Conservation (phyloP, 1,140 invertebrate genomes). For the Philaenus spumarius region DNA sequence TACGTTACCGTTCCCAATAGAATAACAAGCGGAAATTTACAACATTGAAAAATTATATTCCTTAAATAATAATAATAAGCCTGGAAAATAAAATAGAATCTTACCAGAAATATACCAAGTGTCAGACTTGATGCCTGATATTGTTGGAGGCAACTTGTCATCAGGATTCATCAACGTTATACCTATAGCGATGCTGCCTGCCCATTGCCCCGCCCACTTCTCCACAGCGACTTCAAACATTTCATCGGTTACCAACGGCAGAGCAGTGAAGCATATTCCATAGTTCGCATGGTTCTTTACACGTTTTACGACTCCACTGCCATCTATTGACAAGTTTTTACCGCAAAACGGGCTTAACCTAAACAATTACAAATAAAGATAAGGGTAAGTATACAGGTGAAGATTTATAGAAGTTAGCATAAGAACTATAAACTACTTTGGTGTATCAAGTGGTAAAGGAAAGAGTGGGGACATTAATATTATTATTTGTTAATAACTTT, state of each 20-base stretch:
- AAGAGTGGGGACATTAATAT: too few relatives aligned
- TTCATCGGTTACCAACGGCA: constrained; percentile 63
- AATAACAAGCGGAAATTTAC: too few relatives aligned
- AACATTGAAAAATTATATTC: too few relatives aligned
- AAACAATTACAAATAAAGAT: too few relatives aligned
- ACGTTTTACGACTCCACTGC: constrained; percentile 57
- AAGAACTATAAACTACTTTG: too few relatives aligned
- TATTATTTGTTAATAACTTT: too few relatives aligned
- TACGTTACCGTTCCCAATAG: too few relatives aligned
- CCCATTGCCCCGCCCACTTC: constrained; percentile 55
- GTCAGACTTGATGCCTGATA: constrained; percentile 49
- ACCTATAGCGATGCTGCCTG: constrained; percentile 69
- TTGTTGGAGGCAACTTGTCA: constrained; percentile 37
- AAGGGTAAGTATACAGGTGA: too few relatives aligned
- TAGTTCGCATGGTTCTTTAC: constrained; percentile 54
- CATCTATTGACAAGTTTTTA: constrained; percentile 51
- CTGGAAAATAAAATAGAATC: too few relatives aligned
- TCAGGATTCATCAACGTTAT: constrained; percentile 56
- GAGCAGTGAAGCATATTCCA: constrained; percentile 65
- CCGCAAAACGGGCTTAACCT: constrained; percentile 63
- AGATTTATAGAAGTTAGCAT: too few relatives aligned
- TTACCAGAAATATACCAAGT: constrained; percentile 60
- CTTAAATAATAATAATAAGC: too few relatives aligned
- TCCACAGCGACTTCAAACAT: constrained; percentile 63
- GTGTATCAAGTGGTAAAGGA: too few relatives aligned